These are phyloP conservation scores for Chymomyza procnemis DNA, from an alignment of 2,888 invertebrate genomes.

Conservation along the genomic window DNA sequence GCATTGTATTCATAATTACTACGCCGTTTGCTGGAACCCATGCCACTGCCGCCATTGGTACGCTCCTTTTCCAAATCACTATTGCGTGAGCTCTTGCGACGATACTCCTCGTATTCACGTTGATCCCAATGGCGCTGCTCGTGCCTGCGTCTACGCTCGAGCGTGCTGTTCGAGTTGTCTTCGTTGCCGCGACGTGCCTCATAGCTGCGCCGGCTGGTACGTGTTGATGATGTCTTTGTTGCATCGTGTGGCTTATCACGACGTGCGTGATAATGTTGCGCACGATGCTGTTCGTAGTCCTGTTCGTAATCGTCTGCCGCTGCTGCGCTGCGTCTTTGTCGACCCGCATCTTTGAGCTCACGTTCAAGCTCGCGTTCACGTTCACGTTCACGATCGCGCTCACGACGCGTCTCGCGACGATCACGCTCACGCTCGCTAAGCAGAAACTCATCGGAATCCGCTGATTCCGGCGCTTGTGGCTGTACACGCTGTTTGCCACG, in stretches of 20 bases:
- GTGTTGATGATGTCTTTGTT: slow-evolving; percentile 47
- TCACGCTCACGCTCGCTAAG: slow-evolving; percentile 61
- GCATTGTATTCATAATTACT: slow-evolving; percentile 38
- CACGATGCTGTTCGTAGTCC: slow-evolving; percentile 48
- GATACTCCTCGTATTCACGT: slow-evolving; percentile 76
- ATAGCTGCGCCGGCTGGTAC: slow-evolving; percentile 40
- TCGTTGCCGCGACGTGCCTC: slow-evolving; percentile 59
- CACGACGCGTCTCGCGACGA: slow-evolving; percentile 72
- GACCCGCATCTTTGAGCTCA: slow-evolving; percentile 24
- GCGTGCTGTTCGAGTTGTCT: slow-evolving; percentile 40
- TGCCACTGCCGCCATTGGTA: slow-evolving; percentile 33
- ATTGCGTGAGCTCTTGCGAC: slow-evolving; percentile 76
- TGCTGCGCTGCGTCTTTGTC: slow-evolving; percentile 44
- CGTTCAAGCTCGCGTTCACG: slow-evolving; percentile 74
- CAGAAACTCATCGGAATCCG: slow-evolving; percentile 63
- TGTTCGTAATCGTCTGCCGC: slow-evolving; percentile 29
- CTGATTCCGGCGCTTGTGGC: slow-evolving; percentile 64
- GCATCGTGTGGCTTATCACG: slow-evolving; percentile 61
- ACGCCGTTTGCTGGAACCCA: slow-evolving; percentile 38
- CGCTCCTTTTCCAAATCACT: slow-evolving; percentile 75
- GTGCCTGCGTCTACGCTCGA: slow-evolving; percentile 52
- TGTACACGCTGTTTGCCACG: slow-evolving; percentile 40
- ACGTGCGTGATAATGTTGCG: slow-evolving; percentile 44
- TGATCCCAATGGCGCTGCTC: slow-evolving; percentile 56
- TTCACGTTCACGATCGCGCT: slow-evolving; percentile 80